Conservation (phyloP, 2,797 vertebrate species). For the Perodicticus potto region DNA sequence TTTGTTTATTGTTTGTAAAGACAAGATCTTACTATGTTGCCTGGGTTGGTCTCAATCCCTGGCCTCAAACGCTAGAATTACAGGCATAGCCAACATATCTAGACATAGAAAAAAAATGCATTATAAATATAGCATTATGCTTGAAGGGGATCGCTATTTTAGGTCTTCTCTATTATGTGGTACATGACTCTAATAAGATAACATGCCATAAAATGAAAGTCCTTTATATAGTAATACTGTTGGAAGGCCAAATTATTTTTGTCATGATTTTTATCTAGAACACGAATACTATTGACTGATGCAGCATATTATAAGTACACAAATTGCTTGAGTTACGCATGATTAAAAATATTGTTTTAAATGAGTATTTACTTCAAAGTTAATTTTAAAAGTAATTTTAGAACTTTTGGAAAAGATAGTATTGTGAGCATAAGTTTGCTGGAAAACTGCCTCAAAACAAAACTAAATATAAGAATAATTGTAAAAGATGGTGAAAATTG, state of each 20-base stretch:
- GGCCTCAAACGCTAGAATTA: background rate
- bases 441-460: constrained; percentile 22
- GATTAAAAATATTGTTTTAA: background rate
- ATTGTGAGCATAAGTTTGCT: background rate
- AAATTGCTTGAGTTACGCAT: constrained; percentile 9
- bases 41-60: background rate
- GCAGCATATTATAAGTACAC: background rate
- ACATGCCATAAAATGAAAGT: background rate
- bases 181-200: background rate
- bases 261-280: background rate
- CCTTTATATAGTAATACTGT: background rate
- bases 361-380: background rate
- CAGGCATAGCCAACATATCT: background rate
- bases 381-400: constrained; percentile 5
- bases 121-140: background rate
- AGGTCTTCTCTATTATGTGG: background rate
- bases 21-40: background rate
- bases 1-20: background rate
- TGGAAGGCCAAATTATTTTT: background rate
- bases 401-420: background rate
- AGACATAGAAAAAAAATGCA: background rate
- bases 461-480: background rate
- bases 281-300: constrained; percentile 10
- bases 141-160: background rate
- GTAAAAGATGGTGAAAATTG: background rate